phyloP scores from a whole-genome alignment of 2,113 vertebrate species.

The Leucopsar rothschildi region DNA sequence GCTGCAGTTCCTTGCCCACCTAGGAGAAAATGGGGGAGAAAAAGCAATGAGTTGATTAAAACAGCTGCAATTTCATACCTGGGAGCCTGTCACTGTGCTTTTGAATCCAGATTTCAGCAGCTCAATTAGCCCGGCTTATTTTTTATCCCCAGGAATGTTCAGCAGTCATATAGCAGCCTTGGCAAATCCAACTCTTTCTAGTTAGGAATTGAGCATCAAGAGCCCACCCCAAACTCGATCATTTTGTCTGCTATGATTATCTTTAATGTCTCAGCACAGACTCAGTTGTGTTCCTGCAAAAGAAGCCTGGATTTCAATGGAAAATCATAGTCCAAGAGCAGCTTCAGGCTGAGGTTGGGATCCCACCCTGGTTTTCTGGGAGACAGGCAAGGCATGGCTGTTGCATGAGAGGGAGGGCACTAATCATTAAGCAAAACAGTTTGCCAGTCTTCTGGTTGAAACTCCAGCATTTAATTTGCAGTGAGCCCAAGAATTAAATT shows the following conservation, averaged over 20 bases:
- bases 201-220: neutral
- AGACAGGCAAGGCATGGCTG: neutral
- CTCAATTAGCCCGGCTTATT: neutral
- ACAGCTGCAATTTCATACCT: neutral
- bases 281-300: neutral
- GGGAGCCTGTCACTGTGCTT: neutral
- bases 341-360: neutral
- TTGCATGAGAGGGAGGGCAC: neutral
- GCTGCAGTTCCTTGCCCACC: conserved; percentile 83
- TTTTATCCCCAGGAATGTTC: neutral
- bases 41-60: neutral
- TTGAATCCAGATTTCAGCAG: neutral
- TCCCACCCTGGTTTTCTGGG: neutral
- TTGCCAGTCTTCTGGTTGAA: neutral
- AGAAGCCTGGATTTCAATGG: neutral
- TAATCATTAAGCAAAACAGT: neutral
- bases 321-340: neutral
- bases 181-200: neutral
- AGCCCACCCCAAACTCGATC: neutral
- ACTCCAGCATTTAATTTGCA: neutral
- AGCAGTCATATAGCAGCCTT: neutral
- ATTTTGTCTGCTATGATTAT: neutral
- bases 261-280: neutral
- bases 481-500: neutral
- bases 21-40: conserved; percentile 6